Evolutionary conservation across 1,140 invertebrate genomes (phyloP).

Genomic region (Olivierus martensii): DNA sequence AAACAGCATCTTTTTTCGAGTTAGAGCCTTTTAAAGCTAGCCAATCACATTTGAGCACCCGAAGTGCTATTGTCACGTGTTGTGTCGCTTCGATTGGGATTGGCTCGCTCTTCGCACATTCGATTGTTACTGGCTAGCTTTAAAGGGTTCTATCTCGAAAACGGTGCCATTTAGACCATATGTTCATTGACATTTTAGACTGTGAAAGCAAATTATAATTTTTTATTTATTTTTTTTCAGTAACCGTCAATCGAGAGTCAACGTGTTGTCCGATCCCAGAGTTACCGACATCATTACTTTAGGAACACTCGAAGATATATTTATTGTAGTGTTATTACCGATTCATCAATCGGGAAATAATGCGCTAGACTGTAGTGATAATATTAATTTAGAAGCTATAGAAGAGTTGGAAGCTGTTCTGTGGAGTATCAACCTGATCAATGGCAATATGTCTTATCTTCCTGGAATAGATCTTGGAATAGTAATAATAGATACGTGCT

Average conservation of each 20-base stretch:
- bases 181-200: no score
- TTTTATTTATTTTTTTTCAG: slow-evolving; percentile 7
- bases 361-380: slow-evolving; percentile 17
- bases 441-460: slow-evolving; percentile 25
- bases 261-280: slow-evolving; percentile 4
- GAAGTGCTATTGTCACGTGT: no score
- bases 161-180: no score
- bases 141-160: no score
- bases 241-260: slow-evolving; percentile 2
- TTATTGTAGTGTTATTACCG: slow-evolving; percentile 24
- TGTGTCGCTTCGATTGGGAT: no score
- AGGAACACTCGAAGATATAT: slow-evolving; percentile 13
- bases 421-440: slow-evolving; percentile 35
- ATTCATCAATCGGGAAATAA: slow-evolving; percentile 22
- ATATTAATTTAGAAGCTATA: slow-evolving; percentile 24
- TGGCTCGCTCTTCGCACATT: no score
- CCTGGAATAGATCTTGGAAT: slow-evolving; percentile 22
- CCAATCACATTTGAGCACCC: no score
- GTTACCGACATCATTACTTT: background rate
- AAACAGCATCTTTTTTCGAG: no score
- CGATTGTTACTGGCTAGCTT: no score
- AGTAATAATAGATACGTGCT: slow-evolving; percentile 26
- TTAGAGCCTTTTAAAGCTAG: no score
- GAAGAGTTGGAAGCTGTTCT: slow-evolving; percentile 34
- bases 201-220: no score